Conservation (phyloP, 1,140 invertebrate genomes). For the Colletes latitarsis region DNA sequence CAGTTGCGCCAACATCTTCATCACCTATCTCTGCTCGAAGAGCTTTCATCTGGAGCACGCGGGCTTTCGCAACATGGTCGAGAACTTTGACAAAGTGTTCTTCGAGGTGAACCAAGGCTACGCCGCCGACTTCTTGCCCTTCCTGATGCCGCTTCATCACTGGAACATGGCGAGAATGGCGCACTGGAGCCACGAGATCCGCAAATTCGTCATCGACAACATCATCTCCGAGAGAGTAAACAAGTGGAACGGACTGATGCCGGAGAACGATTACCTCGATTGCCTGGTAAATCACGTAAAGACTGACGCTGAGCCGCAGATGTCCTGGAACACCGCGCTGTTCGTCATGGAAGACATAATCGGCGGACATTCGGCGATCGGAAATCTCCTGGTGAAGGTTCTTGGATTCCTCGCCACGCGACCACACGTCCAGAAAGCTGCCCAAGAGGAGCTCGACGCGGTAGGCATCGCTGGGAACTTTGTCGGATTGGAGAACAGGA, state of each 20-base stretch:
- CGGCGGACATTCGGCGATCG: constrained; percentile 93
- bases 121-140: constrained; percentile 93
- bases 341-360: constrained; percentile 93
- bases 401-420: constrained; percentile 86
- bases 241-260: constrained; percentile 81
- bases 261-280: constrained; percentile 85
- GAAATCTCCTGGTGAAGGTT: constrained; percentile 90
- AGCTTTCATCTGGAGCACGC: constrained; percentile 86
- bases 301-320: constrained; percentile 81
- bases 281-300: constrained; percentile 87
- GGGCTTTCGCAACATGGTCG: constrained; percentile 85
- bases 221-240: constrained; percentile 85
- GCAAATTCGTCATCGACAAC: constrained; percentile 88
- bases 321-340: constrained; percentile 86
- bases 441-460: constrained; percentile 87
- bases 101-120: constrained; percentile 95
- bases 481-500: constrained; percentile 86
- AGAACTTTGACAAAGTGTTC: constrained; percentile 92
- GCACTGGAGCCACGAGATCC: constrained; percentile 86
- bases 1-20: constrained; percentile 92
- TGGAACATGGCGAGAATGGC: constrained; percentile 86
- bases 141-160: constrained; percentile 87
- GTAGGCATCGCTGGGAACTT: constrained; percentile 77
- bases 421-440: constrained; percentile 84
- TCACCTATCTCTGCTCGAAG: constrained; percentile 90